Conservation (phyloP, 1,140 invertebrate species). For the Colletes latitarsis region DNA sequence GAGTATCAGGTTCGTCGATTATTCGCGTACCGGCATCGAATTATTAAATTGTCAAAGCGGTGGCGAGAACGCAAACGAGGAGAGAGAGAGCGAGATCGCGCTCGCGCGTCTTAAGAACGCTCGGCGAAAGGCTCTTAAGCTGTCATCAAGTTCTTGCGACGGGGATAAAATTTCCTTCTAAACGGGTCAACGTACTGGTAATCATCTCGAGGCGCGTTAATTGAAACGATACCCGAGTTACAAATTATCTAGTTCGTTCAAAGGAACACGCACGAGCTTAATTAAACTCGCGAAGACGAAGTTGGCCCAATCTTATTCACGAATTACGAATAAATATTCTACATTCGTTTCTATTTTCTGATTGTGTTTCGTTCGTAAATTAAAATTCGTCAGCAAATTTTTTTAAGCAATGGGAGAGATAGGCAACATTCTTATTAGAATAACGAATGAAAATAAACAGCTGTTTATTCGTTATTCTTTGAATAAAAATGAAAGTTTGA, state of each 20-base stretch:
- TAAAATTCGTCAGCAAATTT: too few relatives aligned
- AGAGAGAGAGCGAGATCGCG: neutral
- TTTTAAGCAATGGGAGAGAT: too few relatives aligned
- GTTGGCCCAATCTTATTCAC: too few relatives aligned
- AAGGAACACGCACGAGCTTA: neutral
- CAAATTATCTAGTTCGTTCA: constrained; percentile 28
- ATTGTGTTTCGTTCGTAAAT: too few relatives aligned
- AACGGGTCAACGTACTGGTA: constrained; percentile 56
- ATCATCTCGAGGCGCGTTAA: constrained; percentile 43
- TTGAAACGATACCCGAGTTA: constrained; percentile 54
- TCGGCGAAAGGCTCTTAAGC: constrained; percentile 77
- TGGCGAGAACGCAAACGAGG: constrained; percentile 51
- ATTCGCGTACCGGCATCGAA: constrained; percentile 72
- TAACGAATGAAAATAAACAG: too few relatives aligned
- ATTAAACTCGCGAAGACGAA: neutral
- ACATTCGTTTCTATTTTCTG: too few relatives aligned
- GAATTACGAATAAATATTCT: too few relatives aligned
- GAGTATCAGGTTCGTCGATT: constrained; percentile 73
- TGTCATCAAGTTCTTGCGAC: constrained; percentile 78
- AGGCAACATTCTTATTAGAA: too few relatives aligned
- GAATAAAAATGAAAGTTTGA: too few relatives aligned
- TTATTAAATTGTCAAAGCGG: constrained; percentile 76
- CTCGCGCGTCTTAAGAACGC: constrained; percentile 71
- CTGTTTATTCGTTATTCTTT: too few relatives aligned
- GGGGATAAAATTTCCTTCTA: constrained; percentile 74